Percentiles rank a stretch among this genome's conserved stretches.
Evolutionary conservation across 2,888 invertebrate species (phyloP).

Genomic region (Apotomis betuletana): DNA sequence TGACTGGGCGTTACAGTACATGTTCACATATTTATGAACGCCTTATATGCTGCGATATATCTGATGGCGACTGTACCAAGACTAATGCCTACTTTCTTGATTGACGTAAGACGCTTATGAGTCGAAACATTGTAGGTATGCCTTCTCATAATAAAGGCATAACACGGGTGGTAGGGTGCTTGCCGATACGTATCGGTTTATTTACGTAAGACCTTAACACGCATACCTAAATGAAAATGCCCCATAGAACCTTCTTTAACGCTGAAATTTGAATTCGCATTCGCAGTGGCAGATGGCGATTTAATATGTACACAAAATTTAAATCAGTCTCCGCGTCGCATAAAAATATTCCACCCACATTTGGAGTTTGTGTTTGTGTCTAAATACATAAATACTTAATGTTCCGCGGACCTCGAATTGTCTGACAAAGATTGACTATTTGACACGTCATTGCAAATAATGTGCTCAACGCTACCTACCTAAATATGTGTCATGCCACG

Average conservation of each 20-base stretch:
- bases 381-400: conserved; percentile 19
- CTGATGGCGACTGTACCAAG: too few relatives aligned
- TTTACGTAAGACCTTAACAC: conserved; percentile 20
- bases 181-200: conserved; percentile 19
- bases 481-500: conserved; percentile 3
- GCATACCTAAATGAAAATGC: neutral
- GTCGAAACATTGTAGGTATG: conserved; percentile 16
- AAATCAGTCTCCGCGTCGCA: neutral
- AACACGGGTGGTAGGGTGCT: conserved; percentile 17
- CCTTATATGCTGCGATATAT: too few relatives aligned
- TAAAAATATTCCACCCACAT: conserved; percentile 5
- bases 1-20: too few relatives aligned
- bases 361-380: conserved; percentile 14
- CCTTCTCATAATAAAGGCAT: conserved; percentile 14
- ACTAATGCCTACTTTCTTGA: conserved; percentile 18
- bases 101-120: conserved; percentile 21
- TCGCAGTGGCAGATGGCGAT: neutral
- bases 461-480: neutral
- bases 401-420: neutral
- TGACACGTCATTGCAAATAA: conserved; percentile 27
- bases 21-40: too few relatives aligned
- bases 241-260: neutral
- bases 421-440: conserved; percentile 21
- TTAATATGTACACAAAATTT: conserved; percentile 14
- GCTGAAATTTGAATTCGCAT: conserved; percentile 14